Conservation (phyloP, 2,797 vertebrate species). For the Manis crassicaudata region DNA sequence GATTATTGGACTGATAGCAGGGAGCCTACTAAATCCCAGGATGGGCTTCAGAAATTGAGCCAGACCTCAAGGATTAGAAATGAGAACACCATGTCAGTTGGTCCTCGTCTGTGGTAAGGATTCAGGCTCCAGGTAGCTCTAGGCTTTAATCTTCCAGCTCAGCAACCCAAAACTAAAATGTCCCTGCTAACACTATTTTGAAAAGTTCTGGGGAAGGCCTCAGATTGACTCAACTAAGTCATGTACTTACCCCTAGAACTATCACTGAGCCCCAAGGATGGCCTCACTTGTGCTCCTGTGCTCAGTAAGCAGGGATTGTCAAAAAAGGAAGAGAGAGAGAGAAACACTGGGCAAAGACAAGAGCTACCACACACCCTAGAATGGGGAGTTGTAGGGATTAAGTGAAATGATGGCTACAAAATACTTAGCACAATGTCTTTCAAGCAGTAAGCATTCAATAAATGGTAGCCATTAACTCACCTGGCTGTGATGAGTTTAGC, state of each 20-base stretch:
- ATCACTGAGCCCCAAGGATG: neutral
- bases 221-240: neutral
- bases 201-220: conserved; percentile 45
- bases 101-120: neutral
- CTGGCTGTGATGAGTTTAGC: conserved; percentile 5
- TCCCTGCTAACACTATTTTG: neutral
- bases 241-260: neutral
- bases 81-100: neutral
- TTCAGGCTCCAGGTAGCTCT: neutral
- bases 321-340: neutral
- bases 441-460: neutral
- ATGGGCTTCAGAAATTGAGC: conserved; percentile 1
- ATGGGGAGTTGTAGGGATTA: neutral
- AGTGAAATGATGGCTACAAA: neutral
- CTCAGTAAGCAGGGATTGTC: neutral
- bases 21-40: neutral
- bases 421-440: neutral
- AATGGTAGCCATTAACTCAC: conserved; percentile 49
- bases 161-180: neutral
- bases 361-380: neutral
- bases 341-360: neutral
- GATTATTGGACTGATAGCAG: neutral
- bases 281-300: neutral
- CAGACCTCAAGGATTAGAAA: neutral
- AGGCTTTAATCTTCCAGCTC: neutral